Evolutionary conservation across 1,140 invertebrate genomes (phyloP), one percentile per base, ranked within the genome.

Genomic region (Trinorchestia longiramus): DNA sequence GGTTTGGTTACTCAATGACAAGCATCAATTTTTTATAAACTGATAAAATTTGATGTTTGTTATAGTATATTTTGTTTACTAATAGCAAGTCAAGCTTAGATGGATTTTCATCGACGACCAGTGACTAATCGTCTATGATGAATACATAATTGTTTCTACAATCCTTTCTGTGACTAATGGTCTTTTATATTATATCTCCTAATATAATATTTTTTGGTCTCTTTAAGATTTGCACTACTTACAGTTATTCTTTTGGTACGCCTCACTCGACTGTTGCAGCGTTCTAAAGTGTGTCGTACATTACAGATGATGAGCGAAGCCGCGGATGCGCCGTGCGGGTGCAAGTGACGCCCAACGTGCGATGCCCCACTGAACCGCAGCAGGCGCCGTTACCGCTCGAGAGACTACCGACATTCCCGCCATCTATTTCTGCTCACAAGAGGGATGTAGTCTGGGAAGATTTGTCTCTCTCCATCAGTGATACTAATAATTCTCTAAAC

Each of bases 381-480:
- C 88, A 90, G 41, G 4, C 88, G 42, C 41, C 88, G n/a, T 42
- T 28, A 42, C 43, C 88, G 8, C 43, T 36, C 36, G 88, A 90
- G 88, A 90, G 88, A 90, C 88, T 43, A 42, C 8, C 62, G 6
- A 90, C 88, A 90, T 43, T 41, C 43, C 88, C 42, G 88, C 88
- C 88, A 41, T 41, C 88, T 90, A 43, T 77, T 77, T 90, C 92
- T 47, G 43, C 92, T 44, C 92, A 43, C 36, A 45, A n/a, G 40
- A 94, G 47, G 43, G 92, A 94, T 47, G 0, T 44, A n/a, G 92
- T 94, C 19, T 47, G 45, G 92, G 92, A 94, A 19, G 92, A 94
- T 94, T 47, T 94, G 43, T 47, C 92, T 3, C n/a, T 47, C 92
- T 90, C 88, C 15, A 90, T 36, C 88, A 90, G 88, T 43, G 43